A percentile compares a stretch with the other conserved stretches of the same genome.
phyloP scores from a whole-genome alignment of 2,113 vertebrate genomes.

The Cairina moschata region DNA sequence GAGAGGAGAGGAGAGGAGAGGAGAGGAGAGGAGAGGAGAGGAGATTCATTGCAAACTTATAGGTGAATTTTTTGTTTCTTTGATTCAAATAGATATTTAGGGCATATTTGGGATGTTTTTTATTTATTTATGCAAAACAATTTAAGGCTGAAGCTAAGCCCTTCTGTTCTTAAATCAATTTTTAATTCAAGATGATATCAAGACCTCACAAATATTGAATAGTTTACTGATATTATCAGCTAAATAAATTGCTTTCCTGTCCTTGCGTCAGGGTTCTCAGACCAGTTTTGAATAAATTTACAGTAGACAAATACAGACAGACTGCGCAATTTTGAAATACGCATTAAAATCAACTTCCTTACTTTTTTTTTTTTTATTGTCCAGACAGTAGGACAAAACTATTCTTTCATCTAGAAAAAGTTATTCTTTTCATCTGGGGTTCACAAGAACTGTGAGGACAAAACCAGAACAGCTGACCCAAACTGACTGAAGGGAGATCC shows the following conservation, averaged over 20 bases:
- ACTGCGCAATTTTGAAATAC: neutral
- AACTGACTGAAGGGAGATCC: too few species aligned
- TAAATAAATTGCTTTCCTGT: constrained; percentile 15
- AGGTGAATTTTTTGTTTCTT: neutral
- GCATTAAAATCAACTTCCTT: neutral
- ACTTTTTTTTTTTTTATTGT: neutral
- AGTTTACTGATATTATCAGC: constrained; percentile 29
- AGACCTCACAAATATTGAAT: neutral
- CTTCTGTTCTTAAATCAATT: neutral
- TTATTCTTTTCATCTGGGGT: too few species aligned
- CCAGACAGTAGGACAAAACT: neutral
- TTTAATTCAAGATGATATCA: neutral
- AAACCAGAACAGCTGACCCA: too few species aligned
- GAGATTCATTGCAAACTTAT: neutral
- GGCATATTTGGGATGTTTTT: neutral
- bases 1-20: too few species aligned
- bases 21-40: neutral
- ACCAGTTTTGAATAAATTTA: constrained; percentile 6
- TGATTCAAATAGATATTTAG: neutral
- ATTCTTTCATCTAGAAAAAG: neutral
- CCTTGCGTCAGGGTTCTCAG: neutral
- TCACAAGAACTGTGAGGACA: too few species aligned
- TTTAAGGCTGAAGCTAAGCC: neutral
- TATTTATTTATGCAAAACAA: neutral
- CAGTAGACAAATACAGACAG: neutral